phyloP scores from a whole-genome alignment of 1,140 invertebrate genomes.

The Sarcophaga peregrina region DNA sequence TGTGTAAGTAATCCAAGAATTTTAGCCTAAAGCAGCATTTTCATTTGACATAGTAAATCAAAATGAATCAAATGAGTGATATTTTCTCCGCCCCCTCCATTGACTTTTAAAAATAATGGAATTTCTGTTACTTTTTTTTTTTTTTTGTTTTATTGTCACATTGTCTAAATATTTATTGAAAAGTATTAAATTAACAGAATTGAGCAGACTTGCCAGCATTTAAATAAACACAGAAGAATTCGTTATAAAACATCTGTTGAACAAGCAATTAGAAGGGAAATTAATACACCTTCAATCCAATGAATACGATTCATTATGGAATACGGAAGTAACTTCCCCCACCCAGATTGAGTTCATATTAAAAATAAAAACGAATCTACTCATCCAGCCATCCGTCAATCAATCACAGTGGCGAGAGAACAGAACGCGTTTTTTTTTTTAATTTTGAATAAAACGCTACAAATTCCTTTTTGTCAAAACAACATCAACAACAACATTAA shows the following conservation, averaged over 20 bases:
- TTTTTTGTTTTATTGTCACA: not conserved
- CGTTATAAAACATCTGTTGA: not conserved
- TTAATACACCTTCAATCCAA: constrained; percentile 1
- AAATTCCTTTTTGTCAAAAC: constrained; percentile 65
- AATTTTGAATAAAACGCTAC: constrained; percentile 55
- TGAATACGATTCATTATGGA: too few relatives aligned
- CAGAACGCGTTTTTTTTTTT: too few relatives aligned
- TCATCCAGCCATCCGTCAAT: not conserved
- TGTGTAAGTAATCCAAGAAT: too few relatives aligned
- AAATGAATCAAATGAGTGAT: too few relatives aligned
- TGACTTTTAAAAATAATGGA: too few relatives aligned
- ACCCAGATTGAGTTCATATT: not conserved
- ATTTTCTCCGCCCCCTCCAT: too few relatives aligned
- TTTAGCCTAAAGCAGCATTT: too few relatives aligned
- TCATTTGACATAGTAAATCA: too few relatives aligned
- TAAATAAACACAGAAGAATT: too few relatives aligned
- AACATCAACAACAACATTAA: too few relatives aligned
- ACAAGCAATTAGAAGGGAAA: not conserved
- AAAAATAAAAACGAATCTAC: not conserved
- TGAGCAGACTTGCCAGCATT: too few relatives aligned
- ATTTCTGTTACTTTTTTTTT: too few relatives aligned
- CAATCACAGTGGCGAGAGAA: not conserved
- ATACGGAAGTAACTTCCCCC: constrained; percentile 35
- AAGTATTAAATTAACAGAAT: not conserved
- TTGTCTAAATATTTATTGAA: not conserved